Evolutionary conservation across 2,888 invertebrate species (phyloP).

Genomic region (Diarsia brunnea): DNA sequence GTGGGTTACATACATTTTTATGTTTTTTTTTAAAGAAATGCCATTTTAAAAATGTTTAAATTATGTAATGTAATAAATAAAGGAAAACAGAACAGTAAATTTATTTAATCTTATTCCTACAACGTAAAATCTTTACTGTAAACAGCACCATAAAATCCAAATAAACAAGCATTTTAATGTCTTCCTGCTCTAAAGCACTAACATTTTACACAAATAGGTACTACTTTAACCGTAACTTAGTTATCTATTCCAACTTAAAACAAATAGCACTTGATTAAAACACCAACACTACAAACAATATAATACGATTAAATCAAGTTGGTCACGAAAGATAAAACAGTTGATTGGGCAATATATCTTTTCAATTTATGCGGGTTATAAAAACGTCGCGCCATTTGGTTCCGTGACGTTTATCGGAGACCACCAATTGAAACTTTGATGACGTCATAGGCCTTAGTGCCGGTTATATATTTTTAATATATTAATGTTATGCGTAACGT

Average conservation of each 20-base stretch:
- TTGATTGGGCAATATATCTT: slow-evolving; percentile 72
- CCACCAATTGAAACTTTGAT: slow-evolving; percentile 67
- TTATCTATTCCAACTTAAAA: slow-evolving; percentile 32
- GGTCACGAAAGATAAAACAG: slow-evolving; percentile 66
- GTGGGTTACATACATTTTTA: too few relatives aligned
- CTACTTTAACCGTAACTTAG: slow-evolving; percentile 37
- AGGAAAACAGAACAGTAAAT: not conserved
- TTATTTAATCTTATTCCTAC: not conserved
- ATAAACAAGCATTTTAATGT: slow-evolving; percentile 39
- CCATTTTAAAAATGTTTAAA: too few relatives aligned
- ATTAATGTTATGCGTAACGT: slow-evolving; percentile 49
- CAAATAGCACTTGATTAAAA: slow-evolving; percentile 40
- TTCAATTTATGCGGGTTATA: slow-evolving; percentile 74
- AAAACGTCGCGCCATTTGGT: slow-evolving; percentile 68
- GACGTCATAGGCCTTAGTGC: slow-evolving; percentile 63
- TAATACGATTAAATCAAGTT: slow-evolving; percentile 66
- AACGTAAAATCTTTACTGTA: slow-evolving; percentile 7
- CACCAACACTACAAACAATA: slow-evolving; percentile 42
- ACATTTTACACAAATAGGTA: slow-evolving; percentile 38
- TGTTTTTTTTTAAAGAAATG: too few relatives aligned
- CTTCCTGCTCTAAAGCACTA: slow-evolving; percentile 32
- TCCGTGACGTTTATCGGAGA: slow-evolving; percentile 66
- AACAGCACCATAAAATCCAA: slow-evolving; percentile 33
- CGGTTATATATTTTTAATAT: slow-evolving; percentile 33
- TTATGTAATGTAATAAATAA: too few relatives aligned